Conservation (phyloP, 2,113 vertebrate genomes). For the Mastomys coucha region DNA sequence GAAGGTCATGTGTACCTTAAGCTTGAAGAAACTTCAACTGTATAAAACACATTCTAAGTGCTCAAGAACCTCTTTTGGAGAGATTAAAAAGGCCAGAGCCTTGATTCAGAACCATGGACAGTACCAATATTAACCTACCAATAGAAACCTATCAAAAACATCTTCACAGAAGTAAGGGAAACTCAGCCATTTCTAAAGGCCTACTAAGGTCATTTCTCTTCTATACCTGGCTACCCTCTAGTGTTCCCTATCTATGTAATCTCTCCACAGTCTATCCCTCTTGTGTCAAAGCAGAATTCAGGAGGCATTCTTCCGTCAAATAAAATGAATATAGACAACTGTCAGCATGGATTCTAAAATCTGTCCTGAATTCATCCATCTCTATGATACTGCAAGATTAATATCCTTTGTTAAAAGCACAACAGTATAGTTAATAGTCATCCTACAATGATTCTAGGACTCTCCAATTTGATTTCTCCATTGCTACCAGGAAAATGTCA, state of each 20-base stretch:
- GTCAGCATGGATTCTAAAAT: neutral
- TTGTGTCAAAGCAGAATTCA: neutral
- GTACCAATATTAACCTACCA: neutral
- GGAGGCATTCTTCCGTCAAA: neutral
- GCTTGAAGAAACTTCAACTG: neutral
- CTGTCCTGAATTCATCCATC: neutral
- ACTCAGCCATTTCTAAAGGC: conserved; percentile 16
- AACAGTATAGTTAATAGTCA: neutral
- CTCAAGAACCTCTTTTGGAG: neutral
- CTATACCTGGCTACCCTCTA: neutral
- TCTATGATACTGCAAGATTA: neutral
- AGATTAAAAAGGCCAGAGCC: neutral
- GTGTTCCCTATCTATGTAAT: neutral
- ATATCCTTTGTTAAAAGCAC: neutral
- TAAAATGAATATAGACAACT: neutral
- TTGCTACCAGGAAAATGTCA: neutral
- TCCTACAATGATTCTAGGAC: neutral
- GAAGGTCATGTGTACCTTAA: neutral
- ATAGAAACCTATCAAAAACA: neutral
- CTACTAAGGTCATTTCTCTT: neutral
- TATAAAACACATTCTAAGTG: neutral
- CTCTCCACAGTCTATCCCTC: neutral
- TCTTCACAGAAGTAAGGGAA: neutral
- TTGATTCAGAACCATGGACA: conserved; percentile 62
- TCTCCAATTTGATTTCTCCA: neutral